Conservation (phyloP, 2,888 invertebrate genomes). For the Orthosia cruda region DNA sequence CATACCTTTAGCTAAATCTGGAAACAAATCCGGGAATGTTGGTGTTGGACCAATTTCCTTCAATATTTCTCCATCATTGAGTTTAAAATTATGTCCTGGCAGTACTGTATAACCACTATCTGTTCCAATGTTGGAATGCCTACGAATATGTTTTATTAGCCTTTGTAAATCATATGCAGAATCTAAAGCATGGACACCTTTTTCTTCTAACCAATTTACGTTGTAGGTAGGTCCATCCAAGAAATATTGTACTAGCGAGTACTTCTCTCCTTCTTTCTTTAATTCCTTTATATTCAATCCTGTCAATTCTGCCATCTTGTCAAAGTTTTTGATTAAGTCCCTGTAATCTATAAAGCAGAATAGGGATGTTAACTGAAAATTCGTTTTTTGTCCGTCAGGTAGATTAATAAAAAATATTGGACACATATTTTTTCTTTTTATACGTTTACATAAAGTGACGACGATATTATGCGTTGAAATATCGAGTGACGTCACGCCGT, state of each 20-base stretch:
- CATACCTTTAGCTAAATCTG: constrained; percentile 64
- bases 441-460: too few relatives aligned
- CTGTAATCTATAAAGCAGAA: constrained; percentile 76
- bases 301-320: constrained; percentile 83
- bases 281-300: constrained; percentile 82
- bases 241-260: constrained; percentile 81
- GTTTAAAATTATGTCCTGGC: constrained; percentile 66
- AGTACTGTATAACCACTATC: constrained; percentile 56
- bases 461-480: too few relatives aligned
- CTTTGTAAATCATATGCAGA: constrained; percentile 80
- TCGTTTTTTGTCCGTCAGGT: too few relatives aligned
- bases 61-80: constrained; percentile 66
- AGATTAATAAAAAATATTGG: too few relatives aligned
- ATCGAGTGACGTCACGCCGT: too few relatives aligned
- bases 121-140: constrained; percentile 71
- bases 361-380: too few relatives aligned
- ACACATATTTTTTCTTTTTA: too few relatives aligned
- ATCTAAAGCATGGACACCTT: constrained; percentile 79
- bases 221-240: constrained; percentile 81
- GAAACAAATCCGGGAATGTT: constrained; percentile 69
- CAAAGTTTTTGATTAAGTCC: constrained; percentile 77
- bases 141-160: constrained; percentile 79
- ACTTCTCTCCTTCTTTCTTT: constrained; percentile 80
- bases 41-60: constrained; percentile 78
- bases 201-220: constrained; percentile 76